Evolutionary conservation across 2,888 invertebrate genomes (phyloP).

Genomic region (Lycia hirtaria): DNA sequence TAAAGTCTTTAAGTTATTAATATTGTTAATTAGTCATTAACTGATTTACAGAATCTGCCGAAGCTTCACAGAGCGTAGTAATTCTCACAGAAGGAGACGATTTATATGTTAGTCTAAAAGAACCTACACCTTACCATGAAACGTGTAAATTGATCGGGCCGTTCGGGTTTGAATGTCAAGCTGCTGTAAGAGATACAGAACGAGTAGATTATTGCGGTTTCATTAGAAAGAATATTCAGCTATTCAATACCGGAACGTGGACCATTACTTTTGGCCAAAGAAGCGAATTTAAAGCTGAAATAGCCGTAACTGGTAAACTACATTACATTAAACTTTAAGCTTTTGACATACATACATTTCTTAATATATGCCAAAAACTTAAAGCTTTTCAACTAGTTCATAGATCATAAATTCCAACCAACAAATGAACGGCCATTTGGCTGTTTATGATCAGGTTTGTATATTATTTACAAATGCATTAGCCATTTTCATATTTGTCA

Average conservation of each 20-base stretch:
- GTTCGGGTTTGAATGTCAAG: constrained; percentile 38
- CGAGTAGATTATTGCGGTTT: constrained; percentile 58
- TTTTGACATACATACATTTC: neutral
- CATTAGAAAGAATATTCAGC: constrained; percentile 50
- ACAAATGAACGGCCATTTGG: neutral
- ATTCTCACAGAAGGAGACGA: constrained; percentile 58
- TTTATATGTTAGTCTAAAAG: constrained; percentile 58
- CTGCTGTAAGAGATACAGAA: constrained; percentile 43
- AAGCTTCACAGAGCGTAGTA: constrained; percentile 50
- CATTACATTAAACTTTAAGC: no score
- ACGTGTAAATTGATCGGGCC: constrained; percentile 63
- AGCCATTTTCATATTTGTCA: neutral
- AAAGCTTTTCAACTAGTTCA: no score
- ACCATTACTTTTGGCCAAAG: constrained; percentile 60
- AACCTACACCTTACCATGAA: constrained; percentile 48
- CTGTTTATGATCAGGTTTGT: neutral
- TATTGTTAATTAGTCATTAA: no score
- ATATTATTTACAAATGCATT: neutral
- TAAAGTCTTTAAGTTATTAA: no score
- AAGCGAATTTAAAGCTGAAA: constrained; percentile 55
- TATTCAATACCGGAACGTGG: constrained; percentile 59
- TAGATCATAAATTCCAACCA: neutral
- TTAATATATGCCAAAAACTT: neutral
- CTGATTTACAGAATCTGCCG: constrained; percentile 59
- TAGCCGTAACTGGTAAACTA: constrained; percentile 61